phyloP scores from a whole-genome alignment of 2,797 vertebrate species.

The Hippoglossus hippoglossus region DNA sequence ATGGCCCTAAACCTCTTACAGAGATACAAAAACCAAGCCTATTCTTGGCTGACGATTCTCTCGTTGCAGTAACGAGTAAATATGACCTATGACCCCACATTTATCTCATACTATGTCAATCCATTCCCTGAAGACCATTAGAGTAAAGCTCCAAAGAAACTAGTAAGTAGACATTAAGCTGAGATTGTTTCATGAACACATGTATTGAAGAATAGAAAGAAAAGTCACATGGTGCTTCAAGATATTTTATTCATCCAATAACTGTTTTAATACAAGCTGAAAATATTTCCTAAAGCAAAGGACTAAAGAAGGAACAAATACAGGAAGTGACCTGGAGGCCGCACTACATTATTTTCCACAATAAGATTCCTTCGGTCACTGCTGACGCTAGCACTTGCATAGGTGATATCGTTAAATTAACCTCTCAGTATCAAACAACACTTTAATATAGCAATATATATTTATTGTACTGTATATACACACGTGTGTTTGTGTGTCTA shows the following conservation, averaged over 20 bases:
- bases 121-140: not conserved
- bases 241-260: slow-evolving; percentile 26
- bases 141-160: not conserved
- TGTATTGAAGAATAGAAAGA: not conserved
- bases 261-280: slow-evolving; percentile 8
- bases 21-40: too few relatives aligned
- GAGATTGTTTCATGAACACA: too few relatives aligned
- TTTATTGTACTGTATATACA: not conserved
- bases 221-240: not conserved
- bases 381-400: slow-evolving; percentile 69
- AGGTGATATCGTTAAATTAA: slow-evolving; percentile 51
- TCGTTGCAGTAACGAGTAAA: not conserved
- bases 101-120: not conserved
- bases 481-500: not conserved
- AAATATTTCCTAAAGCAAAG: slow-evolving; percentile 7
- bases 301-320: slow-evolving; percentile 6
- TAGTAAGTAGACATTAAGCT: not conserved
- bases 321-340: slow-evolving; percentile 12
- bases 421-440: slow-evolving; percentile 72
- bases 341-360: slow-evolving; percentile 42
- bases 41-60: too few relatives aligned
- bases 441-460: slow-evolving; percentile 41
- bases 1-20: too few relatives aligned
- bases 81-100: not conserved
- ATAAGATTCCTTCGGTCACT: slow-evolving; percentile 1